Evolutionary conservation across 2,113 vertebrate genomes (phyloP).

Genomic region (Dicaeum eximium): DNA sequence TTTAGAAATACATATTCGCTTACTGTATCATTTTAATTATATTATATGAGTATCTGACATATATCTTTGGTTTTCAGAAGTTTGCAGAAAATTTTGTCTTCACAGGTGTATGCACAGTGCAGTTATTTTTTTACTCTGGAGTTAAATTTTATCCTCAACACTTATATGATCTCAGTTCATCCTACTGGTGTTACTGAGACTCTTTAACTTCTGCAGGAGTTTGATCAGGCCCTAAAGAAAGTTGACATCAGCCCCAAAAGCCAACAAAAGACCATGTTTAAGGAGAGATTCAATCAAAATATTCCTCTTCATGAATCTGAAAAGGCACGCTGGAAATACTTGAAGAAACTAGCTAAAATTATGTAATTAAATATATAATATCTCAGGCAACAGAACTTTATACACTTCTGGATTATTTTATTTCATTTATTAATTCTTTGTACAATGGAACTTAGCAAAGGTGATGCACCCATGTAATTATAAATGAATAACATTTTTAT

Average conservation of each 20-base stretch:
- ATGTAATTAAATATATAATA: not conserved
- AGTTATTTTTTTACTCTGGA: not conserved
- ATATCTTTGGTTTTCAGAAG: not conserved
- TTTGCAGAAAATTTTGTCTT: not conserved
- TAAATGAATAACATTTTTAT: not conserved
- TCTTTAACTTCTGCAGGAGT: not conserved
- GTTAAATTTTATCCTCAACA: not conserved
- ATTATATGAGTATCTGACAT: not conserved
- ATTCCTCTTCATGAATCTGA: not conserved
- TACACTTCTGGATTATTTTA: not conserved
- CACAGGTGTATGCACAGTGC: not conserved
- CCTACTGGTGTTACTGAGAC: not conserved
- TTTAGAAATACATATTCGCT: not conserved
- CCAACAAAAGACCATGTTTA: not conserved
- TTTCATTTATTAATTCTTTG: constrained; percentile 36
- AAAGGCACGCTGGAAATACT: not conserved
- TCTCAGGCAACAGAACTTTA: not conserved
- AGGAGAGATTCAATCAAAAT: not conserved
- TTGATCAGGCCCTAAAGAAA: not conserved
- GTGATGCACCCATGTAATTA: not conserved
- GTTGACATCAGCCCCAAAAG: not conserved
- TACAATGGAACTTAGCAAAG: not conserved
- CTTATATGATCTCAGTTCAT: not conserved
- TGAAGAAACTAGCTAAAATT: constrained; percentile 6
- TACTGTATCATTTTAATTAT: constrained; percentile 11